Conservation (phyloP, 1,140 invertebrate genomes). For the Drosophila equinoxialis region DNA sequence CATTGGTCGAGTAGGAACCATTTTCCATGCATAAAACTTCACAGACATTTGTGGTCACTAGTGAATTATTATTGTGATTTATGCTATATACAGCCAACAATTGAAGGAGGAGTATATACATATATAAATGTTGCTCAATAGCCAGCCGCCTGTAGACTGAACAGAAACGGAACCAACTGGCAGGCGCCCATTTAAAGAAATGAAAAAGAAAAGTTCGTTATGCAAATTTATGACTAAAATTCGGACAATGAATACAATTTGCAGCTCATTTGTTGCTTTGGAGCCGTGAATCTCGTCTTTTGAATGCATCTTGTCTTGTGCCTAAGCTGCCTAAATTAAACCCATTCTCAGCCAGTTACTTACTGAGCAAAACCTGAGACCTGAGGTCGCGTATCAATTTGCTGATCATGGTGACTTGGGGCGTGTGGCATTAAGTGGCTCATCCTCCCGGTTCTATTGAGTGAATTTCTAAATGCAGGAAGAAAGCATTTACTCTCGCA, state of each 20-base stretch:
- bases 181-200: slow-evolving; percentile 6
- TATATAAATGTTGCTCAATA: slow-evolving; percentile 68
- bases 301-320: slow-evolving; percentile 7
- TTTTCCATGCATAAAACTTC: slow-evolving; percentile 6
- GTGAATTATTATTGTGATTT: slow-evolving; percentile 18
- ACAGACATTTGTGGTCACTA: slow-evolving; percentile 15
- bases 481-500: slow-evolving; percentile 68
- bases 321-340: slow-evolving; percentile 11
- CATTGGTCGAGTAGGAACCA: neutral
- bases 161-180: slow-evolving; percentile 1
- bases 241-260: slow-evolving; percentile 27
- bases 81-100: slow-evolving; percentile 20
- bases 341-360: slow-evolving; percentile 14
- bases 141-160: slow-evolving; percentile 18
- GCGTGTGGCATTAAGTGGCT: slow-evolving; percentile 76
- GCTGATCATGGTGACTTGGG: slow-evolving; percentile 52
- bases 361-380: slow-evolving; percentile 55
- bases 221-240: slow-evolving; percentile 17
- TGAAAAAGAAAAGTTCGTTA: slow-evolving; percentile 9
- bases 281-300: neutral
- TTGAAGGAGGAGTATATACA: slow-evolving; percentile 30
- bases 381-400: slow-evolving; percentile 76
- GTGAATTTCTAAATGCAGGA: slow-evolving; percentile 69
- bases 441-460: slow-evolving; percentile 58
- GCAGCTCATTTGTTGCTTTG: slow-evolving; percentile 2